These are phyloP conservation scores for Leucosticte australis DNA, from an alignment of 2,113 vertebrate genomes.

Conservation along the genomic window DNA sequence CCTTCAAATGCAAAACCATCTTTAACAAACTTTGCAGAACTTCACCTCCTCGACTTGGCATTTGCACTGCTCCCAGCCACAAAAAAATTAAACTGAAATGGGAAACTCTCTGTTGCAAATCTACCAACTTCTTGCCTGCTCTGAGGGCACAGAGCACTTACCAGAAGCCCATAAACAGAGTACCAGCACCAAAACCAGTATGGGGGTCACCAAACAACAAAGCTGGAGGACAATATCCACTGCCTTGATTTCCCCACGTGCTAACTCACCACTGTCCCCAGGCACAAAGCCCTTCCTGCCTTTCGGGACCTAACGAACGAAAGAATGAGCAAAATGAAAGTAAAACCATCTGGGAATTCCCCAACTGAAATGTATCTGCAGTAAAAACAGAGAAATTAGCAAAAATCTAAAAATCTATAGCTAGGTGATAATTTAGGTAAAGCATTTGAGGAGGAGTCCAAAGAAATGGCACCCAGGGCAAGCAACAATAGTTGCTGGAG, in stretches of 20 bases:
- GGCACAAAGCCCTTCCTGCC: rapidly evolving
- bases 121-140: background rate
- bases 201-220: background rate
- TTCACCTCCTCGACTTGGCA: too few species aligned
- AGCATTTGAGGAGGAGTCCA: background rate
- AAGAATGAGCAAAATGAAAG: conserved; percentile 11
- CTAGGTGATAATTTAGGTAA: background rate
- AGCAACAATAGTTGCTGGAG: background rate
- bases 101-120: background rate
- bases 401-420: background rate
- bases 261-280: rapidly evolving
- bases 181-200: background rate
- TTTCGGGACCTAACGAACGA: rapidly evolving
- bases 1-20: background rate
- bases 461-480: background rate
- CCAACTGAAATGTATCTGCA: background rate
- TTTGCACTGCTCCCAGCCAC: rapidly evolving
- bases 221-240: background rate
- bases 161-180: background rate
- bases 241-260: background rate
- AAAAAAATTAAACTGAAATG: background rate
- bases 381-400: background rate
- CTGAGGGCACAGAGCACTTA: background rate
- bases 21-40: background rate
- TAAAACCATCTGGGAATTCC: background rate